Conservation (phyloP, 2,113 vertebrate genomes). For the Microcebus lehilahytsara region DNA sequence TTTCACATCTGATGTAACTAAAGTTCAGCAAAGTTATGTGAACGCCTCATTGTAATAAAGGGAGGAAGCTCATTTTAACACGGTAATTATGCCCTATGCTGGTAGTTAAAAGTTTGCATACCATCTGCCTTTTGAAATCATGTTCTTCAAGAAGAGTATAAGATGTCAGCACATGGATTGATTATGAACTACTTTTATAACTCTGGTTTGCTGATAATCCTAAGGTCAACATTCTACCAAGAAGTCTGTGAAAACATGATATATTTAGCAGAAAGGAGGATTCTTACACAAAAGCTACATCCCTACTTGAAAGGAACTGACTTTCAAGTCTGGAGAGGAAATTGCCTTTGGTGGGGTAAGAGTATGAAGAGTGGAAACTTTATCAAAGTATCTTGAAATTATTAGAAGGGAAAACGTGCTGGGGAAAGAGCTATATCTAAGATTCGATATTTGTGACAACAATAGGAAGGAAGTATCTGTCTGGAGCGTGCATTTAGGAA, state of each 20-base stretch:
- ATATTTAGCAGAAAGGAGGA: not conserved
- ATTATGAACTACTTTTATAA: not conserved
- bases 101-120: not conserved
- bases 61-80: not conserved
- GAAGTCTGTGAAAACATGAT: not conserved
- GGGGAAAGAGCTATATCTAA: not conserved
- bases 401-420: not conserved
- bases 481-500: not conserved
- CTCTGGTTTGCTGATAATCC: not conserved
- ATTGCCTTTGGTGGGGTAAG: not conserved
- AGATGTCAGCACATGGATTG: not conserved
- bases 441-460: not conserved
- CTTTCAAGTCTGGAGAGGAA: not conserved
- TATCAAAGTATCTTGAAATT: not conserved
- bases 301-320: not conserved
- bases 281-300: not conserved
- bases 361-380: accelerated
- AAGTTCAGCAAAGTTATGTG: not conserved
- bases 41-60: not conserved
- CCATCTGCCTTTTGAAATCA: not conserved
- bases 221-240: not conserved
- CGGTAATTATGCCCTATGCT: not conserved
- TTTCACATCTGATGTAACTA: not conserved
- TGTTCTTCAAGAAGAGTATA: not conserved
- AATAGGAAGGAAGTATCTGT: not conserved